Conservation (phyloP, 53 echinoderm and acorn worm genomes). For the Apostichopus leukothele region DNA sequence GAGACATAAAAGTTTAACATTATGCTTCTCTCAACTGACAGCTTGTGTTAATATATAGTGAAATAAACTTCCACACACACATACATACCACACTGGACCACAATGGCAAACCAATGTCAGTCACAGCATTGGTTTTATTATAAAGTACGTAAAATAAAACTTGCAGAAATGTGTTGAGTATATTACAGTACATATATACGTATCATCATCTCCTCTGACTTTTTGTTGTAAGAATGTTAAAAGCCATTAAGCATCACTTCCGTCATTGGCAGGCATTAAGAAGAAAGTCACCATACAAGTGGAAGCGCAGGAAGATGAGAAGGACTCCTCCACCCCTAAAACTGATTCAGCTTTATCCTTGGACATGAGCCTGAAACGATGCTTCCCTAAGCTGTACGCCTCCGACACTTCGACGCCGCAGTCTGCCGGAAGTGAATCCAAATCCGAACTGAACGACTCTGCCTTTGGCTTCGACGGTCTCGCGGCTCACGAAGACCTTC, state of each 20-base stretch:
- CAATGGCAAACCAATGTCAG: too few species aligned
- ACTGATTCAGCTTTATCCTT: conserved; percentile 3
- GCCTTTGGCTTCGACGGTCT: conserved; percentile 91
- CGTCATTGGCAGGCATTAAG: background rate
- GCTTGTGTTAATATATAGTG: too few species aligned
- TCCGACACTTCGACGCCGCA: conserved; percentile 93
- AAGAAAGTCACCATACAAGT: conserved; percentile 3
- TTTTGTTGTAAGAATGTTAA: too few species aligned
- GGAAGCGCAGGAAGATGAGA: too few species aligned
- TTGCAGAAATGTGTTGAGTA: too few species aligned
- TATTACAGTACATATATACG: too few species aligned
- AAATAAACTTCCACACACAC: too few species aligned
- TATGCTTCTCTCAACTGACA: too few species aligned
- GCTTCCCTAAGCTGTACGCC: conserved; percentile 71
- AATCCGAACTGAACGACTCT: conserved; percentile 71
- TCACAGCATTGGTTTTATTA: too few species aligned
- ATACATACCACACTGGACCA: too few species aligned
- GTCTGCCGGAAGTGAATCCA: conserved; percentile 55
- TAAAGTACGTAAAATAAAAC: too few species aligned
- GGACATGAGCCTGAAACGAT: conserved; percentile 4
- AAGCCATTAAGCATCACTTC: background rate
- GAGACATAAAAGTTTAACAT: too few species aligned
- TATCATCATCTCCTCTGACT: background rate
- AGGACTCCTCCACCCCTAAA: background rate
- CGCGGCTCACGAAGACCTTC: conserved; percentile 67